Conservation (phyloP, 1,140 invertebrate species). For the Camponotus vicinus region DNA sequence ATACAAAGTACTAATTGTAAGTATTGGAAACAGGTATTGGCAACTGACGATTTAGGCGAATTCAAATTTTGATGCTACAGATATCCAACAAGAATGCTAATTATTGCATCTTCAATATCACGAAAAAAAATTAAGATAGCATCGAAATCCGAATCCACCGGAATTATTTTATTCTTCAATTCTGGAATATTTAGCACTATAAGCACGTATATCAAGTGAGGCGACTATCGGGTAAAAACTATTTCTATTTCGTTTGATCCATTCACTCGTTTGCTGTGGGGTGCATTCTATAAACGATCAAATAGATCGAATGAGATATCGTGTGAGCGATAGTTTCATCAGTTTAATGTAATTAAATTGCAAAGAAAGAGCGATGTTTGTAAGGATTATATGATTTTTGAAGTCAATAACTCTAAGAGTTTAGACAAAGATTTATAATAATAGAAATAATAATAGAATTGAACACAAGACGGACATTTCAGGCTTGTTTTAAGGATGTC, state of each 20-base stretch:
- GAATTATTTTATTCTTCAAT: conserved; percentile 5
- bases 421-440: not conserved
- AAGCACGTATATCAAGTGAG: conserved; percentile 50
- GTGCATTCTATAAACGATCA: conserved; percentile 21
- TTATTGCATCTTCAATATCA: not conserved
- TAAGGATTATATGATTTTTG: not conserved
- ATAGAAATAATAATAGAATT: not conserved
- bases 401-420: not conserved
- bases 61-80: not conserved
- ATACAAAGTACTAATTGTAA: not conserved
- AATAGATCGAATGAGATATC: conserved; percentile 8
- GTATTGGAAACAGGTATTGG: conserved; percentile 26
- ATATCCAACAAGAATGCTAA: not conserved
- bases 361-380: not conserved
- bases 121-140: too few relatives aligned
- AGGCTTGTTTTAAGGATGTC: conserved; percentile 7
- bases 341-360: not conserved
- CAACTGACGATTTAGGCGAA: conserved; percentile 17
- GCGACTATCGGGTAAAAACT: conserved; percentile 65
- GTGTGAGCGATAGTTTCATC: not conserved
- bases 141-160: conserved; percentile 3
- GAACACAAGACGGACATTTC: not conserved
- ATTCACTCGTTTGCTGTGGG: conserved; percentile 27
- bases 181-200: conserved; percentile 34
- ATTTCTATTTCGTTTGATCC: conserved; percentile 75